These are phyloP conservation scores for Plemyria rubiginata DNA, from an alignment of 2,888 invertebrate genomes.

Conservation along the genomic window DNA sequence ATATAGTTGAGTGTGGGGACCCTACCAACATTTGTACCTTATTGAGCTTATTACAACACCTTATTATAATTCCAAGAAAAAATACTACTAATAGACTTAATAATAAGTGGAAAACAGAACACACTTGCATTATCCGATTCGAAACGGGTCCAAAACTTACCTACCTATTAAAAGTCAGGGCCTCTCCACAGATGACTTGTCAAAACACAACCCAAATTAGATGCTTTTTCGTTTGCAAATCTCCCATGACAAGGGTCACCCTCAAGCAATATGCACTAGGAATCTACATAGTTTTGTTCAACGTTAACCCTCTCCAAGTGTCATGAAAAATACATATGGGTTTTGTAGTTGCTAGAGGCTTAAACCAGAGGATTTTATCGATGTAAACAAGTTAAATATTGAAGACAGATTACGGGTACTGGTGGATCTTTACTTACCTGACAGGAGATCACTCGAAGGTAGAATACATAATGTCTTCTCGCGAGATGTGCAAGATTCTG, in stretches of 20 bases:
- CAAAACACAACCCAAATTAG: conserved; percentile 74
- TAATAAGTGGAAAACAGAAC: conserved; percentile 12
- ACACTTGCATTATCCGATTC: conserved; percentile 38
- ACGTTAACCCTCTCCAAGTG: conserved; percentile 49
- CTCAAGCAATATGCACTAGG: conserved; percentile 56
- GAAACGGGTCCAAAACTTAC: conserved; percentile 44
- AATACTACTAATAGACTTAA: no score
- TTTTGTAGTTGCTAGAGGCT: conserved; percentile 33
- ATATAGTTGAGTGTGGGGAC: no score
- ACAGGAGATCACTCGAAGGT: conserved; percentile 18
- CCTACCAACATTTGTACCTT: no score
- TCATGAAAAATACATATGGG: conserved; percentile 53
- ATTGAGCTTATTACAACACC: no score
- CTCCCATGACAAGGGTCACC: conserved; percentile 75
- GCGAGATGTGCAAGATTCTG: background rate
- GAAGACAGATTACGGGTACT: conserved; percentile 15
- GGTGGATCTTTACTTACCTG: conserved; percentile 12
- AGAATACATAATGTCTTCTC: conserved; percentile 16
- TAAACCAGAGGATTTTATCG: conserved; percentile 29
- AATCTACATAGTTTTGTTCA: conserved; percentile 52
- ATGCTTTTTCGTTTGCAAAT: conserved; percentile 74
- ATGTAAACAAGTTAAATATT: conserved; percentile 28
- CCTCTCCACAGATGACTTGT: conserved; percentile 64
- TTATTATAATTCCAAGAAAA: no score
- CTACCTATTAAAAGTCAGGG: conserved; percentile 50